Conservation (phyloP, 2,888 invertebrate species). For the Pomacea canaliculata region DNA sequence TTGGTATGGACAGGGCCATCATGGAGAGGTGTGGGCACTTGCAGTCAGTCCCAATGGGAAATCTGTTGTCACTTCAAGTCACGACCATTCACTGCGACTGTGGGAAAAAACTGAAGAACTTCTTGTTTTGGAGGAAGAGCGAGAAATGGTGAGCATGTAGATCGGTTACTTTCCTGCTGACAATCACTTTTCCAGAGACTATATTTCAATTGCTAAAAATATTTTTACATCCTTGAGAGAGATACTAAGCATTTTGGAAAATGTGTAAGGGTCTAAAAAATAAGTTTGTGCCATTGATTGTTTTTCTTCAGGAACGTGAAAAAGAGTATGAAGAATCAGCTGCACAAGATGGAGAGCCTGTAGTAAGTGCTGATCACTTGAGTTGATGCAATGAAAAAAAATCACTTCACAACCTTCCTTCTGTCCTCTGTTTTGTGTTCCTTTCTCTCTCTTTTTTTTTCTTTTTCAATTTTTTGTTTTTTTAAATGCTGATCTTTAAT, state of each 20-base stretch:
- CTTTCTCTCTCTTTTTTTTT: neutral
- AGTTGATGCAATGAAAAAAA: neutral
- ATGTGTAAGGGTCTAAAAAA: too few species aligned
- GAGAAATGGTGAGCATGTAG: conserved; percentile 75
- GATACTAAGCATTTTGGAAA: too few species aligned
- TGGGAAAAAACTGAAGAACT: conserved; percentile 89
- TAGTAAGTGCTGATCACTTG: conserved; percentile 52
- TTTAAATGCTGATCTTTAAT: neutral
- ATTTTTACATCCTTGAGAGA: too few species aligned
- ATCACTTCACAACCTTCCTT: neutral
- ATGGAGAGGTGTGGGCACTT: conserved; percentile 82
- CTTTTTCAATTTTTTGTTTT: neutral
- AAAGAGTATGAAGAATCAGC: conserved; percentile 77
- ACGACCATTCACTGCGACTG: conserved; percentile 88
- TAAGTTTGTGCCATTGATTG: neutral
- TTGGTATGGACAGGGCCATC: conserved; percentile 78
- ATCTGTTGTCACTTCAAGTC: conserved; percentile 83
- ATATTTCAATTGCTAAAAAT: too few species aligned
- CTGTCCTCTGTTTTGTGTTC: conserved; percentile 1
- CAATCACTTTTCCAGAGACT: too few species aligned
- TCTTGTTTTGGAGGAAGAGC: conserved; percentile 91
- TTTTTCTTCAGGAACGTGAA: conserved; percentile 76
- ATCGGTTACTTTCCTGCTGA: too few species aligned
- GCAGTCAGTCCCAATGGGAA: conserved; percentile 86
- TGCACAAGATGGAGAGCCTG: conserved; percentile 68